Conservation (phyloP, 2,888 invertebrate genomes). For the Lasioglossum morio region DNA sequence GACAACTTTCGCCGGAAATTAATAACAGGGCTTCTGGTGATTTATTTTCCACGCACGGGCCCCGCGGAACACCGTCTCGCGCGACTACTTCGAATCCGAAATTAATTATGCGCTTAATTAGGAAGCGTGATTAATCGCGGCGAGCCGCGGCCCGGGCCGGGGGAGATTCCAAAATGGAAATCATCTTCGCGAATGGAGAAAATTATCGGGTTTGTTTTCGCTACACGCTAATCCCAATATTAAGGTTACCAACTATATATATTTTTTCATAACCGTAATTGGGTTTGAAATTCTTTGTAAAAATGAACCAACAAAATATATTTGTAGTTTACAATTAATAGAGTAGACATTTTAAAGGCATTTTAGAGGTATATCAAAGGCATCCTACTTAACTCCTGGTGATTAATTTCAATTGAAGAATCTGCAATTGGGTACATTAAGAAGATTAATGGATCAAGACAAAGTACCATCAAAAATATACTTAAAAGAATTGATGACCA, state of each 20-base stretch:
- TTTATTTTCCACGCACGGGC: constrained; percentile 38
- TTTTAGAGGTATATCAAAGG: no score
- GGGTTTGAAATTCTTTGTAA: no score
- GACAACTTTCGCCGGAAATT: constrained; percentile 43
- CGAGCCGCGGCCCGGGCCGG: background rate
- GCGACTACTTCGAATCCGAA: constrained; percentile 30
- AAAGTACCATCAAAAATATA: no score
- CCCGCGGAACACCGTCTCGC: background rate
- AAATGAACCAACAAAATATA: no score
- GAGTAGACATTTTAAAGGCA: no score
- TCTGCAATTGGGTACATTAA: no score
- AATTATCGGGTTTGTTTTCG: background rate
- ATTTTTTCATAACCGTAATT: no score
- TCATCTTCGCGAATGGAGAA: background rate
- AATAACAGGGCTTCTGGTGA: constrained; percentile 39
- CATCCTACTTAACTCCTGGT: no score
- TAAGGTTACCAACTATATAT: background rate
- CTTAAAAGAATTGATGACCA: no score
- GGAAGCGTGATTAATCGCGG: constrained; percentile 45
- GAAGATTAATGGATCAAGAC: no score
- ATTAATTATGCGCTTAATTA: constrained; percentile 59
- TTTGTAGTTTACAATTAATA: no score
- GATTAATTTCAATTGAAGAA: no score
- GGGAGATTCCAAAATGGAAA: background rate
- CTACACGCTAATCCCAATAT: background rate